A percentile compares a stretch with the other conserved stretches of the same genome.
phyloP scores from a whole-genome alignment of 2,888 invertebrate species.

The Flexamia atlantica region DNA sequence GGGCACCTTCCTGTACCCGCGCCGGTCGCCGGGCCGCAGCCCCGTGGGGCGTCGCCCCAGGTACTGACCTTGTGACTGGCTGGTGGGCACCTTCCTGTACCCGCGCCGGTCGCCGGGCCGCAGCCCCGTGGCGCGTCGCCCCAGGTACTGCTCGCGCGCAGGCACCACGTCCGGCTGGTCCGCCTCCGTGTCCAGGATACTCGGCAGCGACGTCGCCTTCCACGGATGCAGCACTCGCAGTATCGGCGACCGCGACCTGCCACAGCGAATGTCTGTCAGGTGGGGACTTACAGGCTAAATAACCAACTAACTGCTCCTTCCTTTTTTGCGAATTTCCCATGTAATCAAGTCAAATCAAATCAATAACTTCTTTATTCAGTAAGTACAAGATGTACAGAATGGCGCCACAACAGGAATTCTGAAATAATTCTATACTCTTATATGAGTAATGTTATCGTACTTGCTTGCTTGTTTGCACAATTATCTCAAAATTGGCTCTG shows the following conservation, averaged over 20 bases:
- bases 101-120: not conserved
- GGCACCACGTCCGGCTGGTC: conserved; percentile 46
- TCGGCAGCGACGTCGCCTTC: conserved; percentile 89
- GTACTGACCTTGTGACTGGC: not conserved
- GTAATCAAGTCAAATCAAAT: too few species aligned
- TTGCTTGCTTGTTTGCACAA: too few species aligned
- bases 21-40: not conserved
- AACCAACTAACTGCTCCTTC: too few species aligned
- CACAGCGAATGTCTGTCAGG: too few species aligned
- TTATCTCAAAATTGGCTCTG: too few species aligned
- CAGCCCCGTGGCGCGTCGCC: not conserved
- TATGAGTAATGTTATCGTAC: too few species aligned
- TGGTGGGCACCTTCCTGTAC: conserved; percentile 39
- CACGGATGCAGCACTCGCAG: conserved; percentile 29
- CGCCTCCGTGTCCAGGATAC: conserved; percentile 81
- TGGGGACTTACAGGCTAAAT: too few species aligned
- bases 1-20: conserved; percentile 30
- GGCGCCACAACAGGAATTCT: too few species aligned
- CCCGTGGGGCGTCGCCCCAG: too few species aligned
- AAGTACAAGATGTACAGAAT: too few species aligned
- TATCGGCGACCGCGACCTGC: conserved; percentile 46
- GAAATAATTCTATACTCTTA: too few species aligned
- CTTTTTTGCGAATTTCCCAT: too few species aligned
- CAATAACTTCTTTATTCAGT: not conserved
- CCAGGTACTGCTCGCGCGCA: conserved; percentile 20